Percentiles rank a stretch among this genome's conserved stretches.
Conservation (phyloP, 1,140 invertebrate genomes). For the Daktulosphaira vitifoliae region DNA sequence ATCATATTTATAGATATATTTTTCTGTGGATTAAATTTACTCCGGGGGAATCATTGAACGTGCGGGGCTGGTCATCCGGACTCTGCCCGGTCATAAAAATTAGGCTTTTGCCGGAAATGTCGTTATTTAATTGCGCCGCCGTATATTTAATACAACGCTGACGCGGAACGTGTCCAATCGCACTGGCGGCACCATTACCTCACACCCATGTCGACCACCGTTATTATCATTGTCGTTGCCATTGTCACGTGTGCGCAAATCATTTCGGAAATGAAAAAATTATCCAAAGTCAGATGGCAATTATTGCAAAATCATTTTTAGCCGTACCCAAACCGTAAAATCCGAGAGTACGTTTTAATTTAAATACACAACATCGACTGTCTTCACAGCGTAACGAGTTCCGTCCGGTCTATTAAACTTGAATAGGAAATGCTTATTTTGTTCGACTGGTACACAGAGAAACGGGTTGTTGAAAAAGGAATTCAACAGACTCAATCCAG, state of each 20-base stretch:
- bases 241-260: background rate
- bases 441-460: too few species aligned
- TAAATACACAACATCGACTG: too few species aligned
- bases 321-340: background rate
- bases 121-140: too few species aligned
- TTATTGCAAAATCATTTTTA: constrained; percentile 23
- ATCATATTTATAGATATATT: background rate
- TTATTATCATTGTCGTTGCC: constrained; percentile 2
- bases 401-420: too few species aligned
- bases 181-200: too few species aligned
- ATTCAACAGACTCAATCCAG: too few species aligned
- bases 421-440: too few species aligned
- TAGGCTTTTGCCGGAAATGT: constrained; percentile 9
- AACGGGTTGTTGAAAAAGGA: too few species aligned
- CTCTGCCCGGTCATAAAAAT: constrained; percentile 14
- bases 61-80: constrained; percentile 11
- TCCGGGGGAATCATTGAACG: background rate
- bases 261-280: background rate
- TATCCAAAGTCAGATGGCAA: too few species aligned
- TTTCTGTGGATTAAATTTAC: background rate
- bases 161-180: background rate
- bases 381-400: too few species aligned
- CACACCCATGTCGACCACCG: background rate
- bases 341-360: too few species aligned
- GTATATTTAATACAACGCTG: background rate